Evolutionary conservation across 2,113 vertebrate genomes (phyloP), one percentile per base, ranked within the genome.

Genomic region (Ptychochromis oligacanthus): DNA sequence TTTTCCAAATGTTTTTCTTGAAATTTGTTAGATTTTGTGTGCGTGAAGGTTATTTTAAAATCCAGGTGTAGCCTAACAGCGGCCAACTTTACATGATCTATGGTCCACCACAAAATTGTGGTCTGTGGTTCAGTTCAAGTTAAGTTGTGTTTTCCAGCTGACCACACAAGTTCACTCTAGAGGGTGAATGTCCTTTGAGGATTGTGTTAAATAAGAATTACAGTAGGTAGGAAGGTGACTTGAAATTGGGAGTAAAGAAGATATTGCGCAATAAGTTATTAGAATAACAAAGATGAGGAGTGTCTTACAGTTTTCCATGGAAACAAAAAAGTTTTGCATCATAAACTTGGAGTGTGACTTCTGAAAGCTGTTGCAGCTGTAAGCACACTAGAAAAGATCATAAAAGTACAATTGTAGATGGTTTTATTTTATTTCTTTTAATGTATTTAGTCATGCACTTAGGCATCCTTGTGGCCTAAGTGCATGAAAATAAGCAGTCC

Each of bases 31-130:
- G 10, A 20, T 49, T 70, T 18, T 6, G 0, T 49, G 65, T 70
- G n/a, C n/a, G 24, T 49, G 28, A 70, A 20, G 40, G 49, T 70
- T 70, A 5, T 24, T 70, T 28, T 49, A 43, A 31, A 72, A 72
- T 72, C 43, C 65, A 72, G 65, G 65, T 72, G 65, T 52, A 43
- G 43, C 46, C 65, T 72, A 52, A 52, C 46, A 54, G 46, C 67
- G 28, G 11, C 46, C 10, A 52, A 54, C 46, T 72, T 52, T 72
- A 31, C 26, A 54, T 72, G 43, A 72, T 52, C 46, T 52, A 13
- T 52, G 0, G 43, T 72, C 24, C 46, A 72, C 26, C 11, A 52
- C 46, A 31, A 72, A 52, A 31, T 31, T 17, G 26, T 52, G 0
- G 65, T 72, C 10, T 72, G 46, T 14, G 18, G 67, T 54, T 72